Percentiles rank a stretch among this genome's conserved stretches.
Conservation (phyloP, 2,797 vertebrate species). For the Cossypha dichroa region DNA sequence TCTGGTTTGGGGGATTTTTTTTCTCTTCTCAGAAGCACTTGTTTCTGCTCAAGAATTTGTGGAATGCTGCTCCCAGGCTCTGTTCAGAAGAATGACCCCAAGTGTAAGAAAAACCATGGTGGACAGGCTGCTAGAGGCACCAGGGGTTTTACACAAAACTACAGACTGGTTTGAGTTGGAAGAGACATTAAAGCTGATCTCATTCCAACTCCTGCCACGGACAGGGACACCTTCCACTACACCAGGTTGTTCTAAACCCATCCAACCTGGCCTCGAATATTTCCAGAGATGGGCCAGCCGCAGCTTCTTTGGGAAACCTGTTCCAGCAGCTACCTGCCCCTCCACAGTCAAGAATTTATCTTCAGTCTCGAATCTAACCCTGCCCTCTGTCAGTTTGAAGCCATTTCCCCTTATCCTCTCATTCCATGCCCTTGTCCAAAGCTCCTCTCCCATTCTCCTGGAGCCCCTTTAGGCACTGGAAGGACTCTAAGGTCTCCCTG, state of each 20-base stretch:
- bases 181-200: background rate
- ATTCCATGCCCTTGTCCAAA: background rate
- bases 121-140: background rate
- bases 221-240: background rate
- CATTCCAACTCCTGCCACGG: background rate
- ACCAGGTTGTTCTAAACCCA: background rate
- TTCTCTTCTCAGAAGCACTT: background rate
- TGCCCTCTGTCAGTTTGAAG: background rate
- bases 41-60: background rate
- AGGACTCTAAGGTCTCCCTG: background rate
- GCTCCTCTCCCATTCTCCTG: background rate
- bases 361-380: background rate
- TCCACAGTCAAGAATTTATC: accelerated
- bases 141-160: background rate
- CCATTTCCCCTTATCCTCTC: background rate
- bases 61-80: background rate
- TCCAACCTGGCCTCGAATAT: background rate
- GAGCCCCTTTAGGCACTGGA: background rate
- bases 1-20: background rate
- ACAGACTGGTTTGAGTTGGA: background rate
- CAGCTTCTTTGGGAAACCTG: background rate
- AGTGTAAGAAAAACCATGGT: accelerated
- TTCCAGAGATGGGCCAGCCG: background rate
- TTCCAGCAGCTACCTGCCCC: background rate
- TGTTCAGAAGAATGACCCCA: background rate